A percentile compares a stretch with the other conserved stretches of the same genome.
Evolutionary conservation across 2,888 invertebrate species (phyloP).

Genomic region (Diabrotica balteata): DNA sequence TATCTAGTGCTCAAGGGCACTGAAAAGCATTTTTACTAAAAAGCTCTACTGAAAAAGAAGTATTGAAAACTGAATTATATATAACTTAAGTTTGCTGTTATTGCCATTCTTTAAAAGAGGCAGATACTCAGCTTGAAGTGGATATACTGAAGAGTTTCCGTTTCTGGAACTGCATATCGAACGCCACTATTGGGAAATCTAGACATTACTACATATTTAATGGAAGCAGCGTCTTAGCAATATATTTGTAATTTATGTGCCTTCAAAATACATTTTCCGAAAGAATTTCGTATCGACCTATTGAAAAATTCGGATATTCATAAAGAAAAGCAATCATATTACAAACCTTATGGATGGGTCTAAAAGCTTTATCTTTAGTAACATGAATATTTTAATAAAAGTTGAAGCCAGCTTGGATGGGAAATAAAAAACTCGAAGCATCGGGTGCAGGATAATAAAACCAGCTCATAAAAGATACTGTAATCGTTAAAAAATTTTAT

Average conservation of each 20-base stretch:
- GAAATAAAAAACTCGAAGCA: neutral
- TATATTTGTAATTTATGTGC: neutral
- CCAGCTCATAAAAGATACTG: neutral
- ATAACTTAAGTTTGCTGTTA: too few relatives aligned
- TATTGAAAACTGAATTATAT: too few relatives aligned
- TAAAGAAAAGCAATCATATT: constrained; percentile 2
- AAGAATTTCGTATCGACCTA: constrained; percentile 1
- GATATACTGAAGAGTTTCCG: neutral
- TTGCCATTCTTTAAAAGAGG: too few relatives aligned
- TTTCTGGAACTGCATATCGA: neutral
- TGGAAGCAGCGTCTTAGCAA: neutral
- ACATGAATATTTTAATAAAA: constrained; percentile 4
- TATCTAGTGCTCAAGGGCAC: too few relatives aligned
- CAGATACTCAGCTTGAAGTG: too few relatives aligned
- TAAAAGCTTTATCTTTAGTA: constrained; percentile 2
- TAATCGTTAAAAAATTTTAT: neutral
- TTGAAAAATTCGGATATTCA: neutral
- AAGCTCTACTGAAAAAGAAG: too few relatives aligned
- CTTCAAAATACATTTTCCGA: neutral
- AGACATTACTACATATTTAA: constrained; percentile 4
- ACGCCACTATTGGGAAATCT: constrained; percentile 8
- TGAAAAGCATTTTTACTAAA: too few relatives aligned
- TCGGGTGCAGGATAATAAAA: neutral
- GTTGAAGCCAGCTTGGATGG: neutral
- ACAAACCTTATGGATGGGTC: neutral